Percentiles rank a stretch among this genome's conserved stretches.
These are phyloP conservation scores for Drosophila insularis DNA, from an alignment of 1,140 invertebrate genomes.

Conservation along the genomic window DNA sequence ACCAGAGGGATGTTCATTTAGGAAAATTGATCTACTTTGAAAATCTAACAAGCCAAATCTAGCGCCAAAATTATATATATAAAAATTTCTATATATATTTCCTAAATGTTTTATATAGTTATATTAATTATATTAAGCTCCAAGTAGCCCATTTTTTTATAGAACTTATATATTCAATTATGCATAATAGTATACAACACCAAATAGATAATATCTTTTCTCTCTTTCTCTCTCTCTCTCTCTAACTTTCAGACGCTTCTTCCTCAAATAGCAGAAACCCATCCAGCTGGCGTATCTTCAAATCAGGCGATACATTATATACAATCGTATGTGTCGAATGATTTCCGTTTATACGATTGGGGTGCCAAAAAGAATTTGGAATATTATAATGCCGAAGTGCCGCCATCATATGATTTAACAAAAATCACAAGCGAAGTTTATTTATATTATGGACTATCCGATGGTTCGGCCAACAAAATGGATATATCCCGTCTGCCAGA, in stretches of 20 bases:
- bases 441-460: conserved; percentile 86
- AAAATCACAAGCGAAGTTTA: conserved; percentile 85
- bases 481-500: conserved; percentile 82
- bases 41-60: too few species aligned
- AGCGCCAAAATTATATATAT: too few species aligned
- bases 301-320: conserved; percentile 83
- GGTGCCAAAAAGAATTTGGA: conserved; percentile 81
- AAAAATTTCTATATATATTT: too few species aligned
- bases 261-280: conserved; percentile 62
- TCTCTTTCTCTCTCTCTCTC: too few species aligned
- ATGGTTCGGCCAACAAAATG: conserved; percentile 84
- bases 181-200: too few species aligned
- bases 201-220: too few species aligned
- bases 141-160: too few species aligned
- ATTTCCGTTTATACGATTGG: conserved; percentile 83
- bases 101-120: too few species aligned
- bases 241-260: conserved; percentile 48
- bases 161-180: too few species aligned
- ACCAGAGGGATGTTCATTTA: too few species aligned
- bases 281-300: conserved; percentile 83
- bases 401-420: conserved; percentile 84
- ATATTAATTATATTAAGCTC: too few species aligned
- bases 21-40: too few species aligned
- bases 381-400: conserved; percentile 81
- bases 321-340: conserved; percentile 78